Evolutionary conservation across 2,888 invertebrate species (phyloP), one percentile per base, ranked within the genome.

Genomic region (Palloptera scutellata): DNA sequence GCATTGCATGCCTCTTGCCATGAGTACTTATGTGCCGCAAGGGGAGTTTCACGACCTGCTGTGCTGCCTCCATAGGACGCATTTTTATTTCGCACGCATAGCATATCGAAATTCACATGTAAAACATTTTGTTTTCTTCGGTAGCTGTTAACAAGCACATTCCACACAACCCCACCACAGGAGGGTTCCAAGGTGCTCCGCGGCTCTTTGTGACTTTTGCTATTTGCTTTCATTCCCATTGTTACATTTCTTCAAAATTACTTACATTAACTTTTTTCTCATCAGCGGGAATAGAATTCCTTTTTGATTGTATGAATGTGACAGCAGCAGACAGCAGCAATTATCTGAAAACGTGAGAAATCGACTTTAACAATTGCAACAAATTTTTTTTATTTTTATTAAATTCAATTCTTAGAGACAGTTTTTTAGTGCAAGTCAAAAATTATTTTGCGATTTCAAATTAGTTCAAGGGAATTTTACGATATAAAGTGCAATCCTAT

Each of bases 281-380:
- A 81, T 74, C 80, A 81, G 80, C 80, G 79, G 80, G 80, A 79
- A 66, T 68, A 48, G 62, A 57, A 69, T 69, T 69, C 61, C 59
- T 59, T 67, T 54, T 69, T 20, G 63, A 61, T 67, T 51, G 65
- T 66, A 59, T 70, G 51, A 54, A 42, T 45, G 30, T 59, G 61
- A 69, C 65, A 15, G 41, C 30, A 42, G 53, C 43, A 30, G 30
- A 30, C 30, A 30, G 30, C 30, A 30, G 30, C 30, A 30, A 30
- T 30, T 30, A 30, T 30, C 30, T 30, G 2, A 30, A 6, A 30
- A 30, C 30, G 6, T 30, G 30, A 30, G 30, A 30, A 30, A 30
- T 4, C 6, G 2, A 42, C 41, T 30, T 17, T n/a, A 43, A 41
- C 42, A 41, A 45, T 5, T 12, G 5, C 30, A 30, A 30, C 30